Base-by-base conservation (phyloP, 1,140 invertebrate species). In the Eupeodes corollae region DNA sequence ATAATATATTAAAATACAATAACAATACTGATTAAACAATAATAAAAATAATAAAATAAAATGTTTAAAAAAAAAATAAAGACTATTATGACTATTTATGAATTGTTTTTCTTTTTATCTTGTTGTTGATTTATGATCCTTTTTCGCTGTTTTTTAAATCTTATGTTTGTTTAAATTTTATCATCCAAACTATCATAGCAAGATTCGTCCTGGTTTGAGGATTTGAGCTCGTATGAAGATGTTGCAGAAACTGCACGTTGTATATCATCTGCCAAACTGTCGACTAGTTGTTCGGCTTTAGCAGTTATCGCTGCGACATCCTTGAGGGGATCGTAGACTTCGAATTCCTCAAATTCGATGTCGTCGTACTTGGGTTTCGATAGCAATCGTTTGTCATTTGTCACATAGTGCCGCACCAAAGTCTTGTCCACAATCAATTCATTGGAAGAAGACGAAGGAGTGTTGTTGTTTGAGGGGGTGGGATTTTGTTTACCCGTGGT, bases 331-430 rank as follows among this genome's bases (percentile, higher is more conserved):
- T 67, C 62, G 33, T 67, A 67, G 8, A 88, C 78, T 70, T 87
- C 83, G 52, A 86, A 88, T 50, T 84, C 80, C 66, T 88, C 84
- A 50, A 88, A 88, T 56, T 86, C 83, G 77, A 88, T 88, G 52
- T 87, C 84, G 8, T 81, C 80, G 55, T 82, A 81, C 56, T 82
- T 82, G 43, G 74, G 75, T 5, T 69, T 64, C 43, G 73, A 61
- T 15, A 56, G 68, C 47, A 70, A 64, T 55, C 72, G 74, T 47
- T 56, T 72, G 50, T 74, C 63, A 46, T 75, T 70, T 45, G 71
- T 62, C 48, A 60, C 58, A 52, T 63, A 68, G 44, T 70, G 59
- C 10, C 61, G 62, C 35, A 66, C 61, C 11, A 65, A 58, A 26
- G 52, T 53, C 34, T 65, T 61, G 48, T 65, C 59, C 45, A 61